phyloP scores from a whole-genome alignment of 2,113 vertebrate species.

The Paradoxurus hermaphroditus region DNA sequence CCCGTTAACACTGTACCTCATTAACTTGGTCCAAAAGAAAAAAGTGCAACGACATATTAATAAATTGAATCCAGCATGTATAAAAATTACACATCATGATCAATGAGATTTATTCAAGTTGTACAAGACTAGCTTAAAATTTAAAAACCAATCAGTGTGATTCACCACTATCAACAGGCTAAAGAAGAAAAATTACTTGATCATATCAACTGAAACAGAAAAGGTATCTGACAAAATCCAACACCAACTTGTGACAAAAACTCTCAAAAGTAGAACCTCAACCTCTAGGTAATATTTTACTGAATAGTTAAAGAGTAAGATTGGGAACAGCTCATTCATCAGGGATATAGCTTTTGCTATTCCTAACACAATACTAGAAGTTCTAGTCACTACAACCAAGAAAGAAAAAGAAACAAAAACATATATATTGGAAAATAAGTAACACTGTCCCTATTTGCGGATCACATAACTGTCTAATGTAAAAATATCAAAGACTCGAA shows the following conservation, averaged over 20 bases:
- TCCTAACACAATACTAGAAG: not conserved
- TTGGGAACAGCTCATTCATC: not conserved
- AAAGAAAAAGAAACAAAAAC: not conserved
- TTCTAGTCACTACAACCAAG: not conserved
- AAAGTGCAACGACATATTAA: not conserved
- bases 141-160: not conserved
- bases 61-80: not conserved
- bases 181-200: not conserved
- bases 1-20: not conserved
- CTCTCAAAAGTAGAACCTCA: not conserved
- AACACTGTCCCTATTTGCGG: not conserved
- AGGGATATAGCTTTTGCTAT: not conserved
- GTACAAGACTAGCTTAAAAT: not conserved
- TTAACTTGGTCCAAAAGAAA: not conserved
- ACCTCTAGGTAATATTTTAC: not conserved
- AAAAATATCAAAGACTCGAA: not conserved
- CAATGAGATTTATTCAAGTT: not conserved
- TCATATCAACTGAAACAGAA: not conserved
- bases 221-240: not conserved
- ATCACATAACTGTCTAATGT: not conserved
- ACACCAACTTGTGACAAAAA: not conserved
- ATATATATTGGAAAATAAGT: not conserved
- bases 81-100: not conserved
- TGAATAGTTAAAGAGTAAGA: not conserved
- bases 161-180: not conserved